Conservation (phyloP, 1,140 invertebrate genomes). For the Brachionus manjavacas region DNA sequence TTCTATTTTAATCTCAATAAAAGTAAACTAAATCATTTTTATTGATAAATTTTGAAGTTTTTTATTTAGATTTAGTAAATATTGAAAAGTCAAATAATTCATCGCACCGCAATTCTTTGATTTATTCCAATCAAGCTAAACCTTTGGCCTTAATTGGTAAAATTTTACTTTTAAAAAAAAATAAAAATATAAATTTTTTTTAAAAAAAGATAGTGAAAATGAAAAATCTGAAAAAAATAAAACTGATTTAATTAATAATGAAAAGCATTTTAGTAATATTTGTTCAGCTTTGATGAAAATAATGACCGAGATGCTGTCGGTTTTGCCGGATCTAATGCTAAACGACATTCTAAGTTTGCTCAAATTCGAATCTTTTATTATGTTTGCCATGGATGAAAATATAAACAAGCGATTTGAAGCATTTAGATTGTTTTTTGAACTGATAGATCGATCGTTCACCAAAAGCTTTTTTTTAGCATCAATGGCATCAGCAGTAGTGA, state of each 20-base stretch:
- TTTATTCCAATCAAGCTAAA: neutral
- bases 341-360: slow-evolving; percentile 15
- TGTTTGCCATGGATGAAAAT: slow-evolving; percentile 40
- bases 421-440: slow-evolving; percentile 1
- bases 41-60: neutral
- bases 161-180: neutral
- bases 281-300: slow-evolving; percentile 19
- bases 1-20: slow-evolving; percentile 35
- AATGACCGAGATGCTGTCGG: slow-evolving; percentile 21
- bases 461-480: slow-evolving; percentile 27
- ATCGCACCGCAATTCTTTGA: neutral
- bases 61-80: neutral
- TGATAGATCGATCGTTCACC: slow-evolving; percentile 3
- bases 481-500: slow-evolving; percentile 19
- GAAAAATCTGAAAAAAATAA: neutral
- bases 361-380: slow-evolving; percentile 39
- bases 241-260: neutral
- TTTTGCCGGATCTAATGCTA: slow-evolving; percentile 17
- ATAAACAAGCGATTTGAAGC: slow-evolving; percentile 7
- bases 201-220: neutral
- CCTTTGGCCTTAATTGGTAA: neutral
- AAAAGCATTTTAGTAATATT: slow-evolving; percentile 21
- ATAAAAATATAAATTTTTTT: neutral
- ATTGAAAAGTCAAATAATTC: neutral
- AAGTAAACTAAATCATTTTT: neutral